Conservation (phyloP, 1,140 invertebrate species). For the Danaus plexippus region DNA sequence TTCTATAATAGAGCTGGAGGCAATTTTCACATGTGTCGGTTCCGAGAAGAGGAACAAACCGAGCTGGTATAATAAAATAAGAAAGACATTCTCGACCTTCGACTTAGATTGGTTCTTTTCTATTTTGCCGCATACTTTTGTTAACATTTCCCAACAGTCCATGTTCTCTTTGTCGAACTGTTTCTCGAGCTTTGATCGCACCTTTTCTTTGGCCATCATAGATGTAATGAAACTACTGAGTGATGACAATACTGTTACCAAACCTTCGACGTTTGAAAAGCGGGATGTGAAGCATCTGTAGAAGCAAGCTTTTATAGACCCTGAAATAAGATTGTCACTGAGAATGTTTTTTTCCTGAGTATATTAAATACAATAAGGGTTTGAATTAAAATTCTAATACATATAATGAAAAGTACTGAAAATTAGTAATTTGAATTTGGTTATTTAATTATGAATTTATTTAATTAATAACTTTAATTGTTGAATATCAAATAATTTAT, state of each 20-base stretch:
- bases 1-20: constrained; percentile 77
- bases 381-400: background rate
- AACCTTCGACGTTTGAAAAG: constrained; percentile 74
- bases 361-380: too few species aligned
- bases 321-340: constrained; percentile 39
- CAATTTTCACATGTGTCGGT: constrained; percentile 73
- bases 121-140: constrained; percentile 61
- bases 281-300: constrained; percentile 77
- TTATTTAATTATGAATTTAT: too few species aligned
- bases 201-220: constrained; percentile 63
- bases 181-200: constrained; percentile 59
- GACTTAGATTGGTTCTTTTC: constrained; percentile 54
- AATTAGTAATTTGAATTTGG: too few species aligned
- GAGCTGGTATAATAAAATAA: constrained; percentile 79
- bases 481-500: background rate
- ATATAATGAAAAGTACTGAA: background rate
- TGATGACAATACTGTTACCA: constrained; percentile 72
- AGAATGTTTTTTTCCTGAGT: too few species aligned
- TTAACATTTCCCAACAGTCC: constrained; percentile 76
- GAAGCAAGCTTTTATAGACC: constrained; percentile 74
- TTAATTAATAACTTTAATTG: too few species aligned
- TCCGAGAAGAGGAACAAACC: constrained; percentile 81
- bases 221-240: constrained; percentile 72
- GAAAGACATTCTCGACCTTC: constrained; percentile 74
- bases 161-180: constrained; percentile 72